Percentiles rank a stretch among this genome's conserved stretches.
phyloP scores from a whole-genome alignment of 2,888 invertebrate species.

The Parelbella ahira region DNA sequence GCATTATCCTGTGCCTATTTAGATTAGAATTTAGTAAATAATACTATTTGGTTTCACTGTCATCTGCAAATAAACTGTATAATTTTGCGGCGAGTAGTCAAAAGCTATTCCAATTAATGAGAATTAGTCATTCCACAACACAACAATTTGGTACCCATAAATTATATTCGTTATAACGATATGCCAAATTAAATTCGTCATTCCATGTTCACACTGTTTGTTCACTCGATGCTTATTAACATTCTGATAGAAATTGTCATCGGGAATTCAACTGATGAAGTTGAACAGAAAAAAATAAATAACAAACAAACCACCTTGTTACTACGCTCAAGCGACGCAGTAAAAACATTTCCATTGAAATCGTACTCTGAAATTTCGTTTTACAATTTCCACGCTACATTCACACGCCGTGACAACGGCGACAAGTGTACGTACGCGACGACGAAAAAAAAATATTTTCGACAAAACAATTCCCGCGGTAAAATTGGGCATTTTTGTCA shows the following conservation, averaged over 20 bases:
- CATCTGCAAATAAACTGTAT: too few species aligned
- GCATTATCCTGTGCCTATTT: too few species aligned
- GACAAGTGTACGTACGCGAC: slow-evolving; percentile 24
- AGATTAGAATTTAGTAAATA: too few species aligned
- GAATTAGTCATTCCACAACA: neutral
- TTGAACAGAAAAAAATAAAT: too few species aligned
- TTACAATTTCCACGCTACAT: slow-evolving; percentile 24
- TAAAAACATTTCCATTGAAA: slow-evolving; percentile 26
- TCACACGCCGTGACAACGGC: slow-evolving; percentile 24
- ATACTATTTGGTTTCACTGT: too few species aligned
- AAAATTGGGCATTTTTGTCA: slow-evolving; percentile 25
- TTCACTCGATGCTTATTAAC: too few species aligned
- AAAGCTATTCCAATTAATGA: neutral
- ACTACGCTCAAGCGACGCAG: slow-evolving; percentile 14
- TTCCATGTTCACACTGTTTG: slow-evolving; percentile 1
- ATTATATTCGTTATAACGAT: slow-evolving; percentile 15
- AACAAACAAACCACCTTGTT: slow-evolving; percentile 9
- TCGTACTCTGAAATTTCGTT: slow-evolving; percentile 25
- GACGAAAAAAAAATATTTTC: slow-evolving; percentile 27
- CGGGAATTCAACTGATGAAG: slow-evolving; percentile 4
- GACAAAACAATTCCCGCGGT: slow-evolving; percentile 25
- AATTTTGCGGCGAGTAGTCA: too few species aligned
- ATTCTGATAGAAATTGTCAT: slow-evolving; percentile 5
- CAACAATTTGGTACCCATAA: slow-evolving; percentile 12
- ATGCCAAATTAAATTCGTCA: slow-evolving; percentile 15